These are phyloP conservation scores for Pseudochaenichthys georgianus DNA, from an alignment of 2,797 vertebrate genomes.

Conservation along the genomic window DNA sequence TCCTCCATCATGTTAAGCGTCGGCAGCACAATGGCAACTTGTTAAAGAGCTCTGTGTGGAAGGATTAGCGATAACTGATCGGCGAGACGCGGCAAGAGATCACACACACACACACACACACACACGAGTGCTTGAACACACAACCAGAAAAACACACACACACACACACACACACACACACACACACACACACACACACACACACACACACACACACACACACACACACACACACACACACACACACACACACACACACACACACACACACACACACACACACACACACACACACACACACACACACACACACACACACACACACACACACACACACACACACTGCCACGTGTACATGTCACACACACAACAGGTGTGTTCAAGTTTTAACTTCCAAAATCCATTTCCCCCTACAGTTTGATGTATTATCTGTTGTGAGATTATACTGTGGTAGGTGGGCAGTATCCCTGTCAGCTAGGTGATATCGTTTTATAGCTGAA, in stretches of 20 bases:
- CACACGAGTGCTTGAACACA: conserved; percentile 37
- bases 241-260: too few relatives aligned
- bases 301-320: conserved; percentile 11
- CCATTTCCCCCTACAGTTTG: conserved; percentile 64
- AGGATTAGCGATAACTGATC: conserved; percentile 83
- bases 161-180: too few relatives aligned
- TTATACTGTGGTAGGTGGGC: conserved; percentile 74
- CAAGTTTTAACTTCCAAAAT: conserved; percentile 65
- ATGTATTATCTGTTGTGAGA: conserved; percentile 76
- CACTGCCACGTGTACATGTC: neutral
- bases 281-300: conserved; percentile 43
- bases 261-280: too few relatives aligned
- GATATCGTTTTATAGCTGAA: conserved; percentile 76
- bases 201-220: too few relatives aligned
- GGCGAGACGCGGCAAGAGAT: conserved; percentile 66
- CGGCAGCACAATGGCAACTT: conserved; percentile 80
- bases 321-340: neutral
- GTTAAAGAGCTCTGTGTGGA: conserved; percentile 81
- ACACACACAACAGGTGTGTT: conserved; percentile 18
- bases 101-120: conserved; percentile 53
- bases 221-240: too few relatives aligned
- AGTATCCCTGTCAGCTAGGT: conserved; percentile 75
- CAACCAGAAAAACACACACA: conserved; percentile 31
- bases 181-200: too few relatives aligned
- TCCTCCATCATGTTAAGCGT: conserved; percentile 80